Percentiles rank a stretch among this genome's conserved stretches.
phyloP scores from a whole-genome alignment of 2,113 vertebrate genomes.

The Lanius ludovicianus region DNA sequence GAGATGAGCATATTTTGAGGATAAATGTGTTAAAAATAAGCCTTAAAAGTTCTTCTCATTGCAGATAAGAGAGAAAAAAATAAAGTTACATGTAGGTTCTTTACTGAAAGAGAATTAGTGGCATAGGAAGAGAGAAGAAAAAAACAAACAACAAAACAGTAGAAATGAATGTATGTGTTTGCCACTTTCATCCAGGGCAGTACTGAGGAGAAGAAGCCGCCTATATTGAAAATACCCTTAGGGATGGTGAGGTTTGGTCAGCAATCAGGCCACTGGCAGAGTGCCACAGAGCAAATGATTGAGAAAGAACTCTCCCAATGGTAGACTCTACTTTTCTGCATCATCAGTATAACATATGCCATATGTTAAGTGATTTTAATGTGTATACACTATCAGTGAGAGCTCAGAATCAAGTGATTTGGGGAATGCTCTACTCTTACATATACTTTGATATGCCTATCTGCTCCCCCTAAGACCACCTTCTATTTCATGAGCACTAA shows the following conservation, averaged over 20 bases:
- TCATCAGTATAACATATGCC: neutral
- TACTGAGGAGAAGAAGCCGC: neutral
- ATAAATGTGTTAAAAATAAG: neutral
- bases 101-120: neutral
- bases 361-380: neutral
- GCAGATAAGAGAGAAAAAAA: neutral
- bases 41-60: neutral
- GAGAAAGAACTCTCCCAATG: neutral
- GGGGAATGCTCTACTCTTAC: neutral
- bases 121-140: neutral
- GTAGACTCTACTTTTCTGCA: neutral
- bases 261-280: neutral
- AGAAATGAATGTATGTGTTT: neutral
- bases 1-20: neutral
- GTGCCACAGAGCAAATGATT: neutral
- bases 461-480: neutral
- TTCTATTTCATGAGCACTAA: neutral
- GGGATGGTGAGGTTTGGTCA: neutral
- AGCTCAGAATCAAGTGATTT: neutral
- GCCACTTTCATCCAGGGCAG: neutral
- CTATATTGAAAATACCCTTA: neutral
- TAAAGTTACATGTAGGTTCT: neutral
- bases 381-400: neutral
- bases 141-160: accelerated
- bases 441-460: neutral